Base-by-base conservation (phyloP, 2,888 invertebrate genomes). In the Eutolmus rufibarbis region DNA sequence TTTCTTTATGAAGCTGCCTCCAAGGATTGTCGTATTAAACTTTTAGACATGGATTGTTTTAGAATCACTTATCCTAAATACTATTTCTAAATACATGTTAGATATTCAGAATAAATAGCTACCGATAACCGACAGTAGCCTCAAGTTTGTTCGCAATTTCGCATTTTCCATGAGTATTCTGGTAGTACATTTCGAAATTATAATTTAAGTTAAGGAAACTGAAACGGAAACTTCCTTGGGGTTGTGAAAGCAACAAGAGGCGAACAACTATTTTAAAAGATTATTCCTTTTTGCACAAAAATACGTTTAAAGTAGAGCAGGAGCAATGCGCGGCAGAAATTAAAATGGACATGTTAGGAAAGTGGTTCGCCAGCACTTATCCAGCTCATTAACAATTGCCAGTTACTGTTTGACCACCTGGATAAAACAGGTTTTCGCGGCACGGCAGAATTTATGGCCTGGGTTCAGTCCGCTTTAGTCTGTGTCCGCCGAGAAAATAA, bases 301-400 rank as follows among this genome's bases (percentile, higher is more conserved):
- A 37, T 12, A 31, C 34, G 37, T 76, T 34, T 19, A 23, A 66
- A 66, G 23, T 9, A n/a, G 66, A 51, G 12, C 12, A 28, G 28
- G 57, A 23, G 9, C 66, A 28, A 9, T 14, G 19, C 40, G 12
- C 40, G 0, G 12, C 40, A 40, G 12, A 40, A 66, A 19, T 66
- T 23, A 19, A 66, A 37, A 19, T 19, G 23, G n/a, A 40, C 82
- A 66, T 66, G 66, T 66, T 84, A 84, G 82, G 82, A 84, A 84
- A 84, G 82, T 84, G 66, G 82, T 84, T 84, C 82, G 66, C 57
- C 57, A 84, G 82, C 34, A 66, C 14, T 51, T 28, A 40, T 79
- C 66, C 57, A 66, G 56, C 57, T 66, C 51, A 81, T 81, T 81
- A 81, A 34, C 57, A 57, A 57, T 37, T 16, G n/a, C 57, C 28